Conservation (phyloP, 1,140 invertebrate genomes). For the Lepeophtheirus salmonis region DNA sequence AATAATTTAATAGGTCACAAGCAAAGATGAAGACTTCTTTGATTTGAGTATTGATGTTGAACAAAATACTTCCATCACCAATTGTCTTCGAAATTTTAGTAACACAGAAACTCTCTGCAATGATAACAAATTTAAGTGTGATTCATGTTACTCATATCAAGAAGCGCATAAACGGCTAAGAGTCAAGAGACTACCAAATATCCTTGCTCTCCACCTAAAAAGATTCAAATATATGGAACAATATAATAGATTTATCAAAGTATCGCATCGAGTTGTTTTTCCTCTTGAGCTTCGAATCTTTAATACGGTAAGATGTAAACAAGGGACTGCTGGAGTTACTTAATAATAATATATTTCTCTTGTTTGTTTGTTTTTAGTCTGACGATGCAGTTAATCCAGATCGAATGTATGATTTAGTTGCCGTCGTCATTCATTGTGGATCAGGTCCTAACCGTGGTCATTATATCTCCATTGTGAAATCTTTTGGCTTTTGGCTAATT, state of each 20-base stretch:
- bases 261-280: slow-evolving; percentile 96
- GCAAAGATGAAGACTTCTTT: slow-evolving; percentile 98
- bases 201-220: slow-evolving; percentile 91
- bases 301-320: slow-evolving; percentile 62
- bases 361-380: slow-evolving; percentile 42
- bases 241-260: slow-evolving; percentile 93
- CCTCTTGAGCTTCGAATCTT: slow-evolving; percentile 90
- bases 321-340: no score
- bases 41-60: slow-evolving; percentile 98
- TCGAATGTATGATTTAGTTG: slow-evolving; percentile 89
- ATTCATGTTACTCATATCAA: slow-evolving; percentile 97
- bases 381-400: slow-evolving; percentile 95
- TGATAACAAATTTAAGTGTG: slow-evolving; percentile 99
- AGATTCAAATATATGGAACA: slow-evolving; percentile 98
- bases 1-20: slow-evolving; percentile 44
- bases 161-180: slow-evolving; percentile 94
- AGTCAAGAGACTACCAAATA: slow-evolving; percentile 93
- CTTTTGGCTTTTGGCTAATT: slow-evolving; percentile 93
- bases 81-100: slow-evolving; percentile 90
- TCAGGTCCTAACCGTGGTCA: slow-evolving; percentile 96
- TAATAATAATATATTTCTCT: slow-evolving; percentile 17
- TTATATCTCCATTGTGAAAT: slow-evolving; percentile 99
- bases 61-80: slow-evolving; percentile 96
- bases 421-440: slow-evolving; percentile 97
- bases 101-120: slow-evolving; percentile 97